Conservation (phyloP, 1,140 invertebrate genomes). For the Prorops nasuta region DNA sequence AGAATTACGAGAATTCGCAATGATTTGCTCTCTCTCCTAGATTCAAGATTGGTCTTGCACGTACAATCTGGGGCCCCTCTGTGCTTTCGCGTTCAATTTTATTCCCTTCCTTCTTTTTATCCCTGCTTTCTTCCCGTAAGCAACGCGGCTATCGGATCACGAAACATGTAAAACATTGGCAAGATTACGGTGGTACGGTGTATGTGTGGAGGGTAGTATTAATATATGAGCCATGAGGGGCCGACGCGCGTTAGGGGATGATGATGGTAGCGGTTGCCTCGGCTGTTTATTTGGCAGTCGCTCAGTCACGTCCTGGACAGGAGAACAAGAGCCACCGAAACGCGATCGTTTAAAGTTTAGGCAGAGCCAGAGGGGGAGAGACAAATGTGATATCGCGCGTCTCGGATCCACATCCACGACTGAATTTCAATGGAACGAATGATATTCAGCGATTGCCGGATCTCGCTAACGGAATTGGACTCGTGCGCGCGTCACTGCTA, state of each 20-base stretch:
- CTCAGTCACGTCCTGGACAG: background rate
- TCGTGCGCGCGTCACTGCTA: slow-evolving; percentile 30
- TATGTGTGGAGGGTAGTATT: slow-evolving; percentile 2
- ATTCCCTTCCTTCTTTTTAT: background rate
- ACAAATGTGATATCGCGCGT: slow-evolving; percentile 38
- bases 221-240: too few species aligned
- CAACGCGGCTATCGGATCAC: background rate
- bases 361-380: slow-evolving; percentile 31
- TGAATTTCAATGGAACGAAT: slow-evolving; percentile 41
- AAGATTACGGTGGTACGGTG: background rate
- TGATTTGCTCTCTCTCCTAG: slow-evolving; percentile 25
- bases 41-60: slow-evolving; percentile 19
- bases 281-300: too few species aligned
- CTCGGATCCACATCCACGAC: slow-evolving; percentile 30
- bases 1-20: slow-evolving; percentile 32
- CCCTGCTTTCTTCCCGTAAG: background rate
- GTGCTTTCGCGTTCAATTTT: background rate
- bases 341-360: slow-evolving; percentile 34
- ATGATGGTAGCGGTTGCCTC: too few species aligned
- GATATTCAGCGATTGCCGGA: slow-evolving; percentile 40
- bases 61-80: slow-evolving; percentile 11
- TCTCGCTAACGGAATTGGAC: slow-evolving; percentile 36
- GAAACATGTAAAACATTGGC: background rate
- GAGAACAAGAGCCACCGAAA: slow-evolving; percentile 26
- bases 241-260: too few species aligned